These are phyloP conservation scores for Alloplasta piceator DNA, from an alignment of 2,888 invertebrate species.

Conservation along the genomic window DNA sequence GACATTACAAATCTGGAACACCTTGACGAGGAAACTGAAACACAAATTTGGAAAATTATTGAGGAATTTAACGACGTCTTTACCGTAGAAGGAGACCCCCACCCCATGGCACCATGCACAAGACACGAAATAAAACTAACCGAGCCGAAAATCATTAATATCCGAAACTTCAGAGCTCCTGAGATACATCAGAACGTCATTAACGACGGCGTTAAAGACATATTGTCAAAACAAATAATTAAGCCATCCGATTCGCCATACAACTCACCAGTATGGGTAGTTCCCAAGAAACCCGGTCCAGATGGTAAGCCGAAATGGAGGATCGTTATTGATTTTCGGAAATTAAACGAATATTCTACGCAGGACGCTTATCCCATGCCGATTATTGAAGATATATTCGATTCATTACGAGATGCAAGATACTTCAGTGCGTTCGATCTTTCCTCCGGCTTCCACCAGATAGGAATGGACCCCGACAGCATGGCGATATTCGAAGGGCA, in stretches of 20 bases:
- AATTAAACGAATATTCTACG: conserved; percentile 48
- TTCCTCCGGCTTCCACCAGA: conserved; percentile 69
- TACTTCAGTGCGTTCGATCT: conserved; percentile 70
- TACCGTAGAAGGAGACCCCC: conserved; percentile 26
- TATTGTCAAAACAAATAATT: conserved; percentile 31
- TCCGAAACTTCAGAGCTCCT: conserved; percentile 27
- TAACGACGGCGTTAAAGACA: conserved; percentile 24
- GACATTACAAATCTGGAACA: conserved; percentile 24
- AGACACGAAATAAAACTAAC: conserved; percentile 28
- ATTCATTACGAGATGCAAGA: conserved; percentile 63
- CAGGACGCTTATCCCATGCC: conserved; percentile 51
- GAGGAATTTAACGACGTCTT: conserved; percentile 33
- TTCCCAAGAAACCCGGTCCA: conserved; percentile 43
- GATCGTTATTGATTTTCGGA: too few relatives aligned
- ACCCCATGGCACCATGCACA: conserved; percentile 31
- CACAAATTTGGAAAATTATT: conserved; percentile 22
- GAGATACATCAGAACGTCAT: conserved; percentile 32
- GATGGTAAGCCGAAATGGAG: conserved; percentile 42
- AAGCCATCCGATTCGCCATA: conserved; percentile 33
- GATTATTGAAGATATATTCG: conserved; percentile 63
- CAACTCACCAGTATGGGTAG: too few relatives aligned
- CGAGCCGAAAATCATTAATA: conserved; percentile 25
- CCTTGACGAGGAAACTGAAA: conserved; percentile 3
- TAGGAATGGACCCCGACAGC: conserved; percentile 56
- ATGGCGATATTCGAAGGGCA: conserved; percentile 23